A percentile compares a stretch with the other conserved stretches of the same genome.
Evolutionary conservation across 92 coral and sea anemone species (phyloP).

Genomic region (Zoanthus solanderi): DNA sequence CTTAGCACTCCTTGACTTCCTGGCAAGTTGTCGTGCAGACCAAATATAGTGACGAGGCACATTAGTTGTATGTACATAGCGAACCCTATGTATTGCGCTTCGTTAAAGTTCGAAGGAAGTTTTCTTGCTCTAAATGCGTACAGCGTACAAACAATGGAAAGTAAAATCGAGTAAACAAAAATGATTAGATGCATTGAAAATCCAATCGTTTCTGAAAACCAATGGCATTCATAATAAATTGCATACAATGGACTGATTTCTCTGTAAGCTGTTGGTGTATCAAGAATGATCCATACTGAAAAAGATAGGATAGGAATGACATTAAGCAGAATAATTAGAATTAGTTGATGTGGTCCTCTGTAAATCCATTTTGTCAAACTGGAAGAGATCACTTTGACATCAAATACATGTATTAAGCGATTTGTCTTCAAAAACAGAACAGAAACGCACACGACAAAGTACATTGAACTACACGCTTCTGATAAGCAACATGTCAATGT

Average conservation of each 20-base stretch:
- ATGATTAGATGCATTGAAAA: slow-evolving; percentile 45
- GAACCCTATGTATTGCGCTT: slow-evolving; percentile 78
- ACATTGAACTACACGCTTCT: slow-evolving; percentile 52
- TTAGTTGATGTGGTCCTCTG: slow-evolving; percentile 60
- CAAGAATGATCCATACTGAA: slow-evolving; percentile 56
- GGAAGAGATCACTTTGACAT: slow-evolving; percentile 54
- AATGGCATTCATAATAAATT: slow-evolving; percentile 51
- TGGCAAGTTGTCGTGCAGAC: slow-evolving; percentile 33
- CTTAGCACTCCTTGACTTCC: slow-evolving; percentile 38
- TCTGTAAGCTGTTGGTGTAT: slow-evolving; percentile 63
- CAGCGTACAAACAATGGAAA: slow-evolving; percentile 65
- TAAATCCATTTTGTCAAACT: slow-evolving; percentile 53
- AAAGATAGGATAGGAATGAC: slow-evolving; percentile 53
- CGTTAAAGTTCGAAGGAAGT: slow-evolving; percentile 81
- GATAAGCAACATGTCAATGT: slow-evolving; percentile 49
- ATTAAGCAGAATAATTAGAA: slow-evolving; percentile 60
- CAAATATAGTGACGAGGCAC: slow-evolving; percentile 37
- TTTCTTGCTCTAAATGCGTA: slow-evolving; percentile 87
- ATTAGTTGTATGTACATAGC: slow-evolving; percentile 80
- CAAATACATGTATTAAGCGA: slow-evolving; percentile 75
- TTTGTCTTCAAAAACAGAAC: slow-evolving; percentile 77
- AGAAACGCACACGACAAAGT: slow-evolving; percentile 68
- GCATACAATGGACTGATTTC: slow-evolving; percentile 54
- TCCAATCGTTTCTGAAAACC: slow-evolving; percentile 15
- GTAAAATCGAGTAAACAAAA: slow-evolving; percentile 55